Base-by-base conservation (phyloP, 2,113 vertebrate genomes). In the Gasterosteus aculeatus region DNA sequence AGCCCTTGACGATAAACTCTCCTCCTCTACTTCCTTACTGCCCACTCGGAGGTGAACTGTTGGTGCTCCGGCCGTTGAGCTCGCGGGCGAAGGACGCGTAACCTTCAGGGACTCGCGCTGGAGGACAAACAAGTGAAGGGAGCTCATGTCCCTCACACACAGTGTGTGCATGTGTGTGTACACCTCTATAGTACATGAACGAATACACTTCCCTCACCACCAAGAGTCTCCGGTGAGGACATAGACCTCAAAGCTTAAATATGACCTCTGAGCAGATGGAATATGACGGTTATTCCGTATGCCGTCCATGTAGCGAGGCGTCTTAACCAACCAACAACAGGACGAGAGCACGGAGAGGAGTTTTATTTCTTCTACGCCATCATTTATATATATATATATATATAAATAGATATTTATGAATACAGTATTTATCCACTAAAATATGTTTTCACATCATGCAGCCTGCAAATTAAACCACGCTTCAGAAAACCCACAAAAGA, bases 281-380 rank as follows among this genome's bases (percentile, higher is more conserved):
- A 78, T 41, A 35, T 2, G 0, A 59, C 39, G 22, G 26, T 59
- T 33, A 31, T 29, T 60, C 69, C 46, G 67, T 15, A 67, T 65
- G 66, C 49, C 12, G 19, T 33, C 16, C 56, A 12, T 77, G 73
- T 79, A 46, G 54, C 47, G 41, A 79, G 33, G 35, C 22, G 47
- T 75, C 53, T 75, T 75, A 33, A 33, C 49, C 47, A 63, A 83
- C 79, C 84, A 87, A 86, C 82, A 86, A 86, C 86, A 82, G 60
- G 76, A 72, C 59, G 12, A 46, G 60, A 86, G 60, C 77, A 69
- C 3, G 3, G 54, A 82, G 16, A 74, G 56, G 59, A 78, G 3
- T 33, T 33, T 33, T 33, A 4, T 5, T 33, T 33, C 33, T 33
- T 33, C 33, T 33, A 33, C 33, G 5, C 5, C 5, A 5, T 33